Percentiles rank a stretch among this genome's conserved stretches.
Evolutionary conservation across 2,113 vertebrate species (phyloP).

Genomic region (Lagenorhynchus albirostris): DNA sequence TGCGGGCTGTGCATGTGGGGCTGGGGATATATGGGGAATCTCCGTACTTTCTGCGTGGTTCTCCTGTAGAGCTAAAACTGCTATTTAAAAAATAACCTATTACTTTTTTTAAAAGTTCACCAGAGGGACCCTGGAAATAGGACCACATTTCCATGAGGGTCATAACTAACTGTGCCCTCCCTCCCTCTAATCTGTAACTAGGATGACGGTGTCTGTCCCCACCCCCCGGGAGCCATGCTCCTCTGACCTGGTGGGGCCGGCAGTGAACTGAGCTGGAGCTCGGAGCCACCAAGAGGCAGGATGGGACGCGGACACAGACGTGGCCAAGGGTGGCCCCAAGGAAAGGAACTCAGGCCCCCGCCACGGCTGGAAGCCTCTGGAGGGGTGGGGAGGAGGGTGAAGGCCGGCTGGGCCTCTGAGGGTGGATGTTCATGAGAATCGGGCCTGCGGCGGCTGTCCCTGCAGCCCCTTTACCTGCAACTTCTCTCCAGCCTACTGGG

Average conservation of each 20-base stretch:
- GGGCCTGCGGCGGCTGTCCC: background rate
- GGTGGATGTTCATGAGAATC: fast-evolving
- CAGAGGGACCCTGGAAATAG: background rate
- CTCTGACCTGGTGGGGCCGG: background rate
- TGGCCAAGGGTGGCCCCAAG: too few relatives aligned
- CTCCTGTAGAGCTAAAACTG: background rate
- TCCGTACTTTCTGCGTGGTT: fast-evolving
- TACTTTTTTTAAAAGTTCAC: background rate
- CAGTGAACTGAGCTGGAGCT: background rate
- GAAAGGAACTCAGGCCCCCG: background rate
- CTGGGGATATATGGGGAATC: fast-evolving
- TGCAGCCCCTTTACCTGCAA: fast-evolving
- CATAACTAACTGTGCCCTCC: background rate
- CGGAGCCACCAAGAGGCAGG: background rate
- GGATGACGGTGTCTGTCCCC: background rate
- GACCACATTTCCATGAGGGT: background rate
- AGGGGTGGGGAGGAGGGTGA: fast-evolving
- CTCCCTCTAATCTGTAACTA: too few relatives aligned
- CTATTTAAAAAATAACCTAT: background rate
- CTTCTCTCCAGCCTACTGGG: background rate
- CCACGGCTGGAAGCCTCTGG: background rate
- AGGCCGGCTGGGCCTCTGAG: fast-evolving
- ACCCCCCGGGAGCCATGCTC: fast-evolving
- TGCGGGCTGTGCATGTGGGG: background rate
- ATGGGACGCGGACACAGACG: background rate